phyloP scores from a whole-genome alignment of 2,888 invertebrate genomes.

The Macaria liturata region DNA sequence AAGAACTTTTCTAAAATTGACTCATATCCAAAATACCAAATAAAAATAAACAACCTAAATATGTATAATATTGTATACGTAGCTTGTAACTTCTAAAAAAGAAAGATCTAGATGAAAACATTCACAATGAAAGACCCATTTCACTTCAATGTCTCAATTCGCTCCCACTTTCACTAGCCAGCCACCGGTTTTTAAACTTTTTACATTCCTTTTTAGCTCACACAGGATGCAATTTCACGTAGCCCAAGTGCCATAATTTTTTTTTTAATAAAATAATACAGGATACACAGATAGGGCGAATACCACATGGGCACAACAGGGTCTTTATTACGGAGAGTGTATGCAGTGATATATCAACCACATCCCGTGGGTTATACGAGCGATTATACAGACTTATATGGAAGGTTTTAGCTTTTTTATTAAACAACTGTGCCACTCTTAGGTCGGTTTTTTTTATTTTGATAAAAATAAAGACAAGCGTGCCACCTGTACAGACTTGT shows the following conservation, averaged over 20 bases:
- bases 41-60: background rate
- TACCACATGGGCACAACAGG: background rate
- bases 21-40: slow-evolving; percentile 1
- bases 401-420: too few relatives aligned
- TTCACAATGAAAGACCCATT: background rate
- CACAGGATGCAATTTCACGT: slow-evolving; percentile 26
- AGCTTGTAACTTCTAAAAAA: too few relatives aligned
- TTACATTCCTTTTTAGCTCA: slow-evolving; percentile 6
- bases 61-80: background rate
- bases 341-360: slow-evolving; percentile 4
- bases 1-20: slow-evolving; percentile 8
- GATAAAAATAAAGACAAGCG: too few relatives aligned
- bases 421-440: too few relatives aligned
- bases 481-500: too few relatives aligned
- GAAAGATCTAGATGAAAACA: too few relatives aligned
- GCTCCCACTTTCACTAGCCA: slow-evolving; percentile 8
- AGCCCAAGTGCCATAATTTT: slow-evolving; percentile 7
- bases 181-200: slow-evolving; percentile 8
- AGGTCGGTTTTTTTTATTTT: too few relatives aligned
- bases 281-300: slow-evolving; percentile 14
- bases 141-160: background rate
- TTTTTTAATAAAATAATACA: slow-evolving; percentile 5
- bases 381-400: background rate
- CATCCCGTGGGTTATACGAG: slow-evolving; percentile 3
- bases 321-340: background rate